These are phyloP conservation scores for Cotesia chilonis DNA, from an alignment of 1,140 invertebrate species.

Conservation along the genomic window DNA sequence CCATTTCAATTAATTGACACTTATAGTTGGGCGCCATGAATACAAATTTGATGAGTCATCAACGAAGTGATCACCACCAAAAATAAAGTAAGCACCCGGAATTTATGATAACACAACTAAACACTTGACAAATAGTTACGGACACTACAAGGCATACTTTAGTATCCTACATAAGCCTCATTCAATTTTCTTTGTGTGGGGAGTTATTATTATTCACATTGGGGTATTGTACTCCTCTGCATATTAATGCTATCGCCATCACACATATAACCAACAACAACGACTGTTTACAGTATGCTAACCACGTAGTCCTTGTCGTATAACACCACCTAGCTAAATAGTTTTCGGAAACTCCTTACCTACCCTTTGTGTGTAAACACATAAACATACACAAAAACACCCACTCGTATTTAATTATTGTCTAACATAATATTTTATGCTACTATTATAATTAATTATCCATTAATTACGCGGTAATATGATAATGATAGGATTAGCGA, in stretches of 20 bases:
- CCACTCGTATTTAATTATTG: neutral
- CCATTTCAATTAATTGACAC: too few species aligned
- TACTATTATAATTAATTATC: too few species aligned
- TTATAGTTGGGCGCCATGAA: too few species aligned
- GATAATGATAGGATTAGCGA: too few species aligned
- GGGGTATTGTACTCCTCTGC: conserved; percentile 39
- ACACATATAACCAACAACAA: too few species aligned
- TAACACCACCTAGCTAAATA: conserved; percentile 38
- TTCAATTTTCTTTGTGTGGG: conserved; percentile 53
- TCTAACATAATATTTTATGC: too few species aligned
- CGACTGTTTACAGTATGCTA: conserved; percentile 37
- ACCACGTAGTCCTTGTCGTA: conserved; percentile 38
- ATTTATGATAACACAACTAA: neutral
- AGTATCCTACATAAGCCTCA: conserved; percentile 28
- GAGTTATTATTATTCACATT: conserved; percentile 39
- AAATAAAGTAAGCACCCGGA: neutral
- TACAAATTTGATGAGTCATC: too few species aligned
- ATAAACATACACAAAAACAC: neutral
- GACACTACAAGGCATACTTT: neutral
- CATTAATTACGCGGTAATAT: too few species aligned
- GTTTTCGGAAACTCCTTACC: conserved; percentile 31
- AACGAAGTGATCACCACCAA: too few species aligned
- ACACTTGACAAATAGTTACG: conserved; percentile 7
- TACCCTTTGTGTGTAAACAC: neutral
- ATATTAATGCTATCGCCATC: conserved; percentile 44